These are phyloP conservation scores for Colostygia pectinataria DNA, from an alignment of 2,888 invertebrate genomes.

Conservation along the genomic window DNA sequence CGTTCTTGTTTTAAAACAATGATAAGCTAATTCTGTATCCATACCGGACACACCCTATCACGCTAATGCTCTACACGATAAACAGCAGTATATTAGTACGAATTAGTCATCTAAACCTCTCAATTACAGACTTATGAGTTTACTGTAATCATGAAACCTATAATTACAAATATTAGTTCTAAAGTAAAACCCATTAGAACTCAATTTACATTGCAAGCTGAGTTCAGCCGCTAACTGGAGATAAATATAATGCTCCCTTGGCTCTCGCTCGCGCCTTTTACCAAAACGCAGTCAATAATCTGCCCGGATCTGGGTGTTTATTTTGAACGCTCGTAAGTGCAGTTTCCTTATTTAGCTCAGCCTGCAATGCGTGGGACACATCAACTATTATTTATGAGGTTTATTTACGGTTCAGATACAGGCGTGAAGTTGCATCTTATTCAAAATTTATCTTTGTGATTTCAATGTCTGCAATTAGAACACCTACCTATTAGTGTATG, in stretches of 20 bases:
- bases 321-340: constrained; percentile 44
- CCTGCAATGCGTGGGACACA: constrained; percentile 46
- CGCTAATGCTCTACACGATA: background rate
- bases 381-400: constrained; percentile 37
- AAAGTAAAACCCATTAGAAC: no score
- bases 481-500: no score
- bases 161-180: no score
- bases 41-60: constrained; percentile 1
- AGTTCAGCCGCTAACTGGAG: no score
- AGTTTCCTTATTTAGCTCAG: constrained; percentile 62
- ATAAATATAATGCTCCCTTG: no score
- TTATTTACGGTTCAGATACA: constrained; percentile 17
- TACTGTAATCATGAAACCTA: no score
- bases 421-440: no score
- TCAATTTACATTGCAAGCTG: no score
- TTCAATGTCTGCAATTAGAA: no score
- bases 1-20: constrained; percentile 7
- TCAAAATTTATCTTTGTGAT: no score
- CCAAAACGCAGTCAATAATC: constrained; percentile 12
- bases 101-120: constrained; percentile 3
- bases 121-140: no score
- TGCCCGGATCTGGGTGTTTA: constrained; percentile 37
- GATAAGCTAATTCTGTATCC: background rate
- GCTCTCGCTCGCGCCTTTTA: background rate
- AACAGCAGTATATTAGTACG: constrained; percentile 1